Evolutionary conservation across 2,888 invertebrate genomes (phyloP).

Genomic region (Heliconius hortense): DNA sequence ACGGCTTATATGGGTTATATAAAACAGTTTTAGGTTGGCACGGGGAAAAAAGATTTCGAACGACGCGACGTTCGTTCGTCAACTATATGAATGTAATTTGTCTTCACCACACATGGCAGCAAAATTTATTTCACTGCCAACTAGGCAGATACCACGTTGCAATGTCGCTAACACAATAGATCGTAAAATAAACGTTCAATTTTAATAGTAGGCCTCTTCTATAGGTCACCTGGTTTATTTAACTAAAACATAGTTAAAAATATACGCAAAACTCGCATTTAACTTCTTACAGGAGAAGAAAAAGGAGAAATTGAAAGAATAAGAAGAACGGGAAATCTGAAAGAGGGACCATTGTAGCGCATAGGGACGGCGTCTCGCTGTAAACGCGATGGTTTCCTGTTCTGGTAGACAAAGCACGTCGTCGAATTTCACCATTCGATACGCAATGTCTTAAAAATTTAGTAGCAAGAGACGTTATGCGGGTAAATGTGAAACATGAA

Average conservation of each 20-base stretch:
- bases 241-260: background rate
- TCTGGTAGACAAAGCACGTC: background rate
- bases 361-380: background rate
- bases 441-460: background rate
- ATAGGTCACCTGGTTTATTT: background rate
- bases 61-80: slow-evolving; percentile 11
- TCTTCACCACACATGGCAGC: slow-evolving; percentile 23
- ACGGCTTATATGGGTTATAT: background rate
- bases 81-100: slow-evolving; percentile 25
- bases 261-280: background rate
- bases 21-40: background rate
- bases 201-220: background rate
- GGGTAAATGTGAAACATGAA: too few relatives aligned
- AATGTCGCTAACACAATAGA: slow-evolving; percentile 23
- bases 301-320: too few relatives aligned
- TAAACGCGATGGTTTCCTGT: background rate
- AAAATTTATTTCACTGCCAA: slow-evolving; percentile 25
- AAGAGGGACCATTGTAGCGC: background rate
- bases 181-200: slow-evolving; percentile 13
- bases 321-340: too few relatives aligned
- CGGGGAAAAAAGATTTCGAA: slow-evolving; percentile 1
- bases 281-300: background rate
- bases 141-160: slow-evolving; percentile 18
- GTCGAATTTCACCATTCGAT: background rate
- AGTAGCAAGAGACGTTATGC: background rate